A percentile compares a stretch with the other conserved stretches of the same genome.
These are phyloP conservation scores for Morpho achilles DNA, from an alignment of 2,888 invertebrate genomes.

Conservation along the genomic window DNA sequence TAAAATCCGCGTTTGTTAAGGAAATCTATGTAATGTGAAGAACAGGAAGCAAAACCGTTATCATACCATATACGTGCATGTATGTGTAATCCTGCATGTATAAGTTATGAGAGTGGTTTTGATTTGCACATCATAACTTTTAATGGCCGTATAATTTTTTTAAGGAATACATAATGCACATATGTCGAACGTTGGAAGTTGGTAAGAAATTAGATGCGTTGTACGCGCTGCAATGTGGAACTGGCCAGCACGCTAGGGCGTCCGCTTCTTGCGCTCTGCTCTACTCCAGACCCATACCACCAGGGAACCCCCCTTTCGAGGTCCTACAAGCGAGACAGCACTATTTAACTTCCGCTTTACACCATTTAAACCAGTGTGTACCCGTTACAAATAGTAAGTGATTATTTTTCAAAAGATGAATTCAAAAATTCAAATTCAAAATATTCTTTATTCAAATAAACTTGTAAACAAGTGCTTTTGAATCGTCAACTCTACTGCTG, in stretches of 20 bases:
- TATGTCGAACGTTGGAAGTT: conserved; percentile 85
- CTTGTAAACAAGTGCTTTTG: too few species aligned
- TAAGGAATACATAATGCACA: conserved; percentile 82
- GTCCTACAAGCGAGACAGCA: conserved; percentile 74
- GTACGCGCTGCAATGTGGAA: conserved; percentile 85
- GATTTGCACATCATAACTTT: too few species aligned
- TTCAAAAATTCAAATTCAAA: too few species aligned
- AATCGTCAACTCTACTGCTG: too few species aligned
- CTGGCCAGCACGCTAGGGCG: conserved; percentile 86
- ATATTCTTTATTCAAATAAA: too few species aligned
- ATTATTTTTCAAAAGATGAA: neutral
- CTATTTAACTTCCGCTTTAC: conserved; percentile 80
- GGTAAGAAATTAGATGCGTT: conserved; percentile 84
- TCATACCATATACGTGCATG: too few species aligned
- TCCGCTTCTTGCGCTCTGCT: conserved; percentile 89
- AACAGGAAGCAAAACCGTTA: too few species aligned
- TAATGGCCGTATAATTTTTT: neutral
- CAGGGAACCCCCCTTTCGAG: conserved; percentile 45
- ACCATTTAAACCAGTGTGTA: conserved; percentile 82
- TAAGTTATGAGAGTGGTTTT: too few species aligned
- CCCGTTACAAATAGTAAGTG: conserved; percentile 51
- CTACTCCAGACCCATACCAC: conserved; percentile 76
- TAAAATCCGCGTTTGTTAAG: too few species aligned
- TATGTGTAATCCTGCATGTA: too few species aligned
- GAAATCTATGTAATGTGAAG: too few species aligned